Base-by-base conservation (phyloP, 2,888 invertebrate species). In the Thyatira batis region DNA sequence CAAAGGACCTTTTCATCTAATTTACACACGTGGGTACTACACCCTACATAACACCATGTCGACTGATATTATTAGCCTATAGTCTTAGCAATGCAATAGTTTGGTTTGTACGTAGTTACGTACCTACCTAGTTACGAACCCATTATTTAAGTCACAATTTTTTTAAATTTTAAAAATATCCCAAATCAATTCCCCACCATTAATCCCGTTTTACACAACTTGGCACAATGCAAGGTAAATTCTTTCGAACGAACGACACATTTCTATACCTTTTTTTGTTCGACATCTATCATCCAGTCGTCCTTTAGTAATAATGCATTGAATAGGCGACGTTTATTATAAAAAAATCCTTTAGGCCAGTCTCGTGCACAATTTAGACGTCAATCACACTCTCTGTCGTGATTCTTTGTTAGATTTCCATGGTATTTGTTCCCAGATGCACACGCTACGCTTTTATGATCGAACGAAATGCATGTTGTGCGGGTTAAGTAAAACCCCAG, bases 311-410 rank as follows among this genome's bases (percentile, higher is more conserved):
- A 51, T 63, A 69, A 51, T 53, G 50, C 56, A 58, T 57, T 78
- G 71, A 79, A 80, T 77, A 72, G 76, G 68, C 71, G 78, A 78
- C 75, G 69, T 74, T 65, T 68, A 68, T 55, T 63, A 71, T 57
- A 69, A 74, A 76, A 83, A 80, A 82, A 77, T 54, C 62, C 64
- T 72, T 76, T 73, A 62, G 49, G 65, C 54, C 52, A 61, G 59
- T 63, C 65, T 73, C 67, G 65, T 63, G 72, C 54, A 84, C 81
- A 78, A 85, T 82, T 83, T 68, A 82, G 76, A 82, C 73, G 84
- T 85, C 85, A 85, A 83, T 87, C 86, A 84, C 69, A 68, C 59
- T 74, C 70, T 73, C 69, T 76, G 71, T 70, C 65, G 51, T 49
- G 65, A 62, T 64, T 51, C 66, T 77, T 83, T 84, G 82, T 84